Conservation (phyloP, 2,888 invertebrate species). For the Spilarctia lutea region DNA sequence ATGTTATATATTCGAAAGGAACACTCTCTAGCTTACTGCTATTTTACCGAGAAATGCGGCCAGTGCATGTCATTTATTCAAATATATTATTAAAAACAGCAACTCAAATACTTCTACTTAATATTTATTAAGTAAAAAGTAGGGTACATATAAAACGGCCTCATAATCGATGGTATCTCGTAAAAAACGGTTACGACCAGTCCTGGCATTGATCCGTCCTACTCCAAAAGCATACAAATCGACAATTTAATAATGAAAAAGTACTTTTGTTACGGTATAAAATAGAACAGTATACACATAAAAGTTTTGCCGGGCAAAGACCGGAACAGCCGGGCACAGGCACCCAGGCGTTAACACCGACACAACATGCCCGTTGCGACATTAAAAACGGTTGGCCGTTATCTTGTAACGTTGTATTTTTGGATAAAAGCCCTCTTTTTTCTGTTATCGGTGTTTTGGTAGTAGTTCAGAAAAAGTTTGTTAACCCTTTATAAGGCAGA, state of each 20-base stretch:
- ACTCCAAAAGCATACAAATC: constrained; percentile 2
- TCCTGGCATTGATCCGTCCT: background rate
- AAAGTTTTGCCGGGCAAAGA: constrained; percentile 46
- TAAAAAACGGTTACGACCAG: background rate
- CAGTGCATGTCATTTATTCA: background rate
- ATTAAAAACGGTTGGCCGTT: constrained; percentile 52
- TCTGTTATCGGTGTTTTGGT: constrained; percentile 7
- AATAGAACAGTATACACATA: constrained; percentile 40
- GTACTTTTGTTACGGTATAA: constrained; percentile 20
- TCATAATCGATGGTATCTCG: background rate
- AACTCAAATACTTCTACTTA: background rate
- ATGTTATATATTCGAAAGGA: no score
- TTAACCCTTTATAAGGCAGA: no score
- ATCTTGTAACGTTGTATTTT: constrained; percentile 47
- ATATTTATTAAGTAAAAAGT: background rate
- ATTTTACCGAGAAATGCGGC: background rate
- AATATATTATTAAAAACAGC: background rate
- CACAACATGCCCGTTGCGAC: constrained; percentile 53
- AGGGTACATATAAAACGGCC: background rate
- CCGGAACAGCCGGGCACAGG: constrained; percentile 45
- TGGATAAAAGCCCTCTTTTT: constrained; percentile 17
- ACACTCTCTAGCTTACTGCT: no score
- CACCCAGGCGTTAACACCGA: constrained; percentile 53
- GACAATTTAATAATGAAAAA: constrained; percentile 8
- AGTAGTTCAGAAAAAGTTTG: background rate